phyloP scores from a whole-genome alignment of 1,140 invertebrate species.

The Diorhabda elongata region DNA sequence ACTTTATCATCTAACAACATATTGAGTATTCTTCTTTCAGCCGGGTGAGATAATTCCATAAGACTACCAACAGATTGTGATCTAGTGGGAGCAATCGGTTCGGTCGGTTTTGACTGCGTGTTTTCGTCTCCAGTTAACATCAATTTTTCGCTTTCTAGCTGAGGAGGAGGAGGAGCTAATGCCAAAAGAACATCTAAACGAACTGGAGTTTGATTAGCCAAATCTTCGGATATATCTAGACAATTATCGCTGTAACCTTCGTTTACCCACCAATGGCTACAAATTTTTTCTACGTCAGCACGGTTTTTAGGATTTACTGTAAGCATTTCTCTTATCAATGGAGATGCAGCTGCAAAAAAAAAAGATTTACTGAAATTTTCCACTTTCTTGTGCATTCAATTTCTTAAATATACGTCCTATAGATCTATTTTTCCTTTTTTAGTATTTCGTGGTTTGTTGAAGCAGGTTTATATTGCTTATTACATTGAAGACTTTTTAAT shows the following conservation, averaged over 20 bases:
- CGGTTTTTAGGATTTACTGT: constrained; percentile 85
- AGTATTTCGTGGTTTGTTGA: no score
- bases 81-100: constrained; percentile 51
- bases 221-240: constrained; percentile 78
- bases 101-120: constrained; percentile 31
- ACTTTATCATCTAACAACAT: constrained; percentile 56
- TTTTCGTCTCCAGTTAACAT: constrained; percentile 56
- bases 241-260: constrained; percentile 79
- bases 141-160: constrained; percentile 59
- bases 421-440: no score
- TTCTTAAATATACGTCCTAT: no score
- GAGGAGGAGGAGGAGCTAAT: constrained; percentile 65
- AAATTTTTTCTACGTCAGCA: constrained; percentile 91
- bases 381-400: no score
- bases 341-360: constrained; percentile 74
- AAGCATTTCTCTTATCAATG: constrained; percentile 90
- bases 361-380: background rate
- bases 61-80: constrained; percentile 66
- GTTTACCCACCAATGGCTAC: constrained; percentile 93
- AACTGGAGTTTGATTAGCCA: constrained; percentile 86
- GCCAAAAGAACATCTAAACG: constrained; percentile 83
- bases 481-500: no score
- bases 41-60: constrained; percentile 54
- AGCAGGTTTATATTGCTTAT: no score
- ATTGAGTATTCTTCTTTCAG: constrained; percentile 61